phyloP scores from a whole-genome alignment of 2,888 invertebrate species.

The Vanessa cardui region DNA sequence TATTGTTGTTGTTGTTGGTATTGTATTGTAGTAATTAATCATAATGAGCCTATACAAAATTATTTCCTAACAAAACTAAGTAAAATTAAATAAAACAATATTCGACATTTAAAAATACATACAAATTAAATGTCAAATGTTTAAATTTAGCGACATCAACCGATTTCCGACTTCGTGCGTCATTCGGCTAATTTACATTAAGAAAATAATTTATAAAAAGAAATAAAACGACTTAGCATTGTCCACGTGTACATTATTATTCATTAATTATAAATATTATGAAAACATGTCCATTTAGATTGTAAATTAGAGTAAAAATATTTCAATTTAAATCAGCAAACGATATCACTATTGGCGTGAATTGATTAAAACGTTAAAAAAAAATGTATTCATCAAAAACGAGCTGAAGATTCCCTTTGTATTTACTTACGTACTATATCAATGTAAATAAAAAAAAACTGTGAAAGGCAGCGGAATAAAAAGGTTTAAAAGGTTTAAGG shows the following conservation, averaged over 20 bases:
- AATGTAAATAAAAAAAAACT: too few species aligned
- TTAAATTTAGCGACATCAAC: background rate
- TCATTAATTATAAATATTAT: background rate
- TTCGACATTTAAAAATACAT: background rate
- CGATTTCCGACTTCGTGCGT: background rate
- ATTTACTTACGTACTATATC: too few species aligned
- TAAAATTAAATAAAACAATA: too few species aligned
- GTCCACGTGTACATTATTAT: conserved; percentile 4
- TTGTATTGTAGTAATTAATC: background rate
- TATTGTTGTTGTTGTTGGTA: too few species aligned
- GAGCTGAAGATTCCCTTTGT: too few species aligned
- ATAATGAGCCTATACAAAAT: background rate
- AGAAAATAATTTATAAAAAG: conserved; percentile 1
- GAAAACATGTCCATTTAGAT: background rate
- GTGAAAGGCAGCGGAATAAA: too few species aligned
- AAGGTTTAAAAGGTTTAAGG: too few species aligned
- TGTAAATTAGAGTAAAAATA: background rate
- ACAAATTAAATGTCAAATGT: background rate
- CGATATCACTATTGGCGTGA: too few species aligned
- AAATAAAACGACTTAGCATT: background rate
- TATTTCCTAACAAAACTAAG: background rate
- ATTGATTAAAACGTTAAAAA: too few species aligned
- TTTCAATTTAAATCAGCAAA: too few species aligned
- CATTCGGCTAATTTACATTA: conserved; percentile 7
- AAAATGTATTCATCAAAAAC: too few species aligned